Base-by-base conservation (phyloP, 1,140 invertebrate genomes). In the Carposina sasakii region DNA sequence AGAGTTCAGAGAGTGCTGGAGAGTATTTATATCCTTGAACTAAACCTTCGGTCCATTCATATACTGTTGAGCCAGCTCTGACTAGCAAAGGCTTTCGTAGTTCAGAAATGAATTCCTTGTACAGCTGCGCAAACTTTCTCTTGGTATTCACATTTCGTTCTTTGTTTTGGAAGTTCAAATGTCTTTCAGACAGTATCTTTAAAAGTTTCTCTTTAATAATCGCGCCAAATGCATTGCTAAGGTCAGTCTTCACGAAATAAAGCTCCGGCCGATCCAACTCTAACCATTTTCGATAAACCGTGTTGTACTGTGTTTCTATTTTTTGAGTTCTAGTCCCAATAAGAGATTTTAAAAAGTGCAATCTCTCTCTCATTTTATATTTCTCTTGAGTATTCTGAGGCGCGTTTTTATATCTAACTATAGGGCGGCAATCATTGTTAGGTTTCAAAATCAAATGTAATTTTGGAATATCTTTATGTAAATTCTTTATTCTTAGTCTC, bases 1-100 rank as follows among this genome's bases (percentile, higher is more conserved):
- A 86, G 3, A 86, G 59, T 48, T 86, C 85, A 33, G 81, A 85
- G 10, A 85, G 54, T 8, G 82, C 81, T 22, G 85, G 83, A 6
- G 85, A 86, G 60, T 78, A 86, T 57, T 77, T 77, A 43, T 85
- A 83, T 6, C 83, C 85, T 57, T 86, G 85, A 1, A 86, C 76
- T 13, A 86, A 58, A 19, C 83, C 85, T 57, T 72, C 51, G 21
- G 67, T 82, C 85, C 85, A 86, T 57, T 77, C 59, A 60, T 73
- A 86, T 30, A 79, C 54, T 28, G 81, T 76, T 22, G 83, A 84
- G 10, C 85, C 85, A 17, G 60, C 60, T 19, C 77, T 61, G 23
- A 86, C 67, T 10, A 85, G 48, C 3, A 86, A 48, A 4, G 81
- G 76, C 28, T 72, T 81, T 5, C 54, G 66, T 12, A 86, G 48